Evolutionary conservation across 2,797 vertebrate species (phyloP).

Genomic region (Chiropotes sagulatus): DNA sequence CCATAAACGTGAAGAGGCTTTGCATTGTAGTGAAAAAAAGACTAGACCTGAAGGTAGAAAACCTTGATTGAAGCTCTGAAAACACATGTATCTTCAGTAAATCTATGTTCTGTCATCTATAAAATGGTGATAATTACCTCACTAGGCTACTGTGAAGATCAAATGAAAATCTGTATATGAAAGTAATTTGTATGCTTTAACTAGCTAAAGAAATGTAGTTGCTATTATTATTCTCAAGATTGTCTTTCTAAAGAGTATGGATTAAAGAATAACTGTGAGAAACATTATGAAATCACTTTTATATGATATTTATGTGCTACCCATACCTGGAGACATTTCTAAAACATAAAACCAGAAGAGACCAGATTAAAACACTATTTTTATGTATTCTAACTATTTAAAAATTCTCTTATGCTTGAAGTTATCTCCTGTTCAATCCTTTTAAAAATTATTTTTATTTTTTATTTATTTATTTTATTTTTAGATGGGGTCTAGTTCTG

Average conservation of each 20-base stretch:
- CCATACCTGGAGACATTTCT: not conserved
- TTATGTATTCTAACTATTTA: not conserved
- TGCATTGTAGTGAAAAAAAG: not conserved
- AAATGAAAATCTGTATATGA: conserved; percentile 43
- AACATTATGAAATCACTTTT: not conserved
- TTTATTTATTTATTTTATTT: too few species aligned
- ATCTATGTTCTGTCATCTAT: not conserved
- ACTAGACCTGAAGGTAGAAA: not conserved
- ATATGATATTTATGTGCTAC: not conserved
- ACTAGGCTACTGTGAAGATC: not conserved
- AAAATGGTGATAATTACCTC: conserved; percentile 35
- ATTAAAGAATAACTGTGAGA: conserved; percentile 7
- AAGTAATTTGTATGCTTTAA: conserved; percentile 29
- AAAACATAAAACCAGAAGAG: not conserved
- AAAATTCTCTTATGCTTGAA: not conserved
- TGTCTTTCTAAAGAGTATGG: conserved; percentile 1
- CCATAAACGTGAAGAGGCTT: not conserved
- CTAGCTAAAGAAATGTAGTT: conserved; percentile 35
- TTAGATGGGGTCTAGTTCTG: too few species aligned
- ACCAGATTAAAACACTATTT: not conserved
- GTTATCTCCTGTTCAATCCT: not conserved
- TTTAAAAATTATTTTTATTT: too few species aligned
- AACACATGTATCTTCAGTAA: not conserved
- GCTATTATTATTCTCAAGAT: not conserved
- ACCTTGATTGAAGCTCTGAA: not conserved